Evolutionary conservation across 1,140 invertebrate species (phyloP), one percentile per base, ranked within the genome.

Genomic region (Dolichoris vasculosae): DNA sequence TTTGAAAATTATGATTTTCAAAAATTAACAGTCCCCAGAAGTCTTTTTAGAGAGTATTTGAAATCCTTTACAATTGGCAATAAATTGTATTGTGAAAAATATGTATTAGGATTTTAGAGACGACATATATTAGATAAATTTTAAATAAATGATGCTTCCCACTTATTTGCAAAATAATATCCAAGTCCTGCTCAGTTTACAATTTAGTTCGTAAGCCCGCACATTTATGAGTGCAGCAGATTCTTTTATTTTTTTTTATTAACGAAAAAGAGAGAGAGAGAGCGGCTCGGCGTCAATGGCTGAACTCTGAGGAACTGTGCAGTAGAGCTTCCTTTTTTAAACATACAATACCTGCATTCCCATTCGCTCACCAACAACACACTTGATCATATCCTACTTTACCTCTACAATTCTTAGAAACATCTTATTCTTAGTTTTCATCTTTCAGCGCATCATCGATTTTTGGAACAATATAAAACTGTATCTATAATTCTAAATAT

Each of bases 191-290:
- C 17, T 43, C 17, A 8, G 23, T 20, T 73, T 40, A 48, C 2
- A 46, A 75, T 75, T 48, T 30, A 7, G 3, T 75, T 4, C 48
- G 0, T 75, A 75, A 30, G 17, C 43, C 35, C 69, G 46, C 38
- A 17, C 30, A 4, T 40, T 6, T 4, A 75, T 4, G 48, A 51
- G 75, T 6, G 48, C 40, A 43, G 51, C 17, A 75, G 43, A 35
- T 59, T 30, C 69, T 75, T 85, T 85, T 85, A 85, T 81, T 76
- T 75, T n/a, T n/a, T 38, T 73, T 55, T 38, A 85, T 85, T 75
- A 64, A 67, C 30, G 32, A 63, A 9, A 9, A 32, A 0, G 35
- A 38, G 76, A 4, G 38, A 78, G 30, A 59, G 26, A 71, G 46
- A 38, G 43, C 38, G 23, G 82, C 67, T 69, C 11, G 43, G 59